Conservation (phyloP, 2,888 invertebrate species). For the Synanthedon vespiformis region DNA sequence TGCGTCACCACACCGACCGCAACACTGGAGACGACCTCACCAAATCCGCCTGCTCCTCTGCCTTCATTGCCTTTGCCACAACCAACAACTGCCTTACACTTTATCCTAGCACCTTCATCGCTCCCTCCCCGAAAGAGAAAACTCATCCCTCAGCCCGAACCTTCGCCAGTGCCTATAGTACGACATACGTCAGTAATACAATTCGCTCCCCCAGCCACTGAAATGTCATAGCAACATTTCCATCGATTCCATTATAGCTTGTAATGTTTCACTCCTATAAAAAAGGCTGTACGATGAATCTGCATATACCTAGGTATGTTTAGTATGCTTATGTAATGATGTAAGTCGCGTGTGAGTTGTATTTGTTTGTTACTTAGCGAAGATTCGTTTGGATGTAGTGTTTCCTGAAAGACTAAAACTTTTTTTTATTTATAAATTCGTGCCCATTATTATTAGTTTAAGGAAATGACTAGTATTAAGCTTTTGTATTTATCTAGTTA, state of each 20-base stretch:
- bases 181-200: constrained; percentile 82
- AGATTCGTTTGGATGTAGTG: neutral
- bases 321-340: constrained; percentile 6
- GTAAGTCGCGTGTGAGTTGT: neutral
- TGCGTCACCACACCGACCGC: constrained; percentile 43
- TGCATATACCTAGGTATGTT: constrained; percentile 13
- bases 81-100: constrained; percentile 27
- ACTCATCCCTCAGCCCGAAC: constrained; percentile 77
- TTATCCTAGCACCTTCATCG: constrained; percentile 55
- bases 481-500: constrained; percentile 27
- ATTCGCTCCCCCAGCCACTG: constrained; percentile 79
- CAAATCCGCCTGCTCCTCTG: constrained; percentile 52
- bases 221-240: constrained; percentile 27
- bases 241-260: neutral
- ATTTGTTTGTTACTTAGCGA: neutral
- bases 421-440: constrained; percentile 30
- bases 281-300: constrained; percentile 1
- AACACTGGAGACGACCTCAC: constrained; percentile 16
- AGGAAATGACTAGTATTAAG: constrained; percentile 15
- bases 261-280: neutral
- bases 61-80: constrained; percentile 65
- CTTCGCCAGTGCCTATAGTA: constrained; percentile 36
- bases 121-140: constrained; percentile 85
- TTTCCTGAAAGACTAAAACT: constrained; percentile 31
- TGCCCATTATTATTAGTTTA: constrained; percentile 24